phyloP scores from a whole-genome alignment of 2,113 vertebrate genomes.

The Thryonomys swinderianus region DNA sequence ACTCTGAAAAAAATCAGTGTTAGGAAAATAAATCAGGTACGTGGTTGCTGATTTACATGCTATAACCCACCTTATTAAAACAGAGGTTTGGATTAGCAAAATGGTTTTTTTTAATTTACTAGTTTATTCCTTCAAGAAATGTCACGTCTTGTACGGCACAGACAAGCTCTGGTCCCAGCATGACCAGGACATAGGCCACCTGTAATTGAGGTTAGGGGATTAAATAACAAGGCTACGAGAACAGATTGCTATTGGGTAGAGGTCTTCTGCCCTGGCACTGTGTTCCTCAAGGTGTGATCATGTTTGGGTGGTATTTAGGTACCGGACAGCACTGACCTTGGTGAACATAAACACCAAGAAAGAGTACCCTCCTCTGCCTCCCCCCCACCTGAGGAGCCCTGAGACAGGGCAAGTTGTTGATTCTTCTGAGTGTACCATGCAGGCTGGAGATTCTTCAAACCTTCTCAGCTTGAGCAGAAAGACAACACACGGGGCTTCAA shows the following conservation, averaged over 20 bases:
- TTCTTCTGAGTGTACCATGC: not conserved
- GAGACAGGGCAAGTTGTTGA: not conserved
- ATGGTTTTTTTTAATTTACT: slow-evolving; percentile 9
- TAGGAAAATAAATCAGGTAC: not conserved
- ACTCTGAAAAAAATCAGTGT: not conserved
- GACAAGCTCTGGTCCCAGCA: not conserved
- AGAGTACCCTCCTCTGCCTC: not conserved
- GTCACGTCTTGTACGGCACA: not conserved
- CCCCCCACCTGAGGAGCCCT: not conserved
- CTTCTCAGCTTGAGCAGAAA: slow-evolving; percentile 45
- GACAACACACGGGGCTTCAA: not conserved
- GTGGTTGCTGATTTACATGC: not conserved
- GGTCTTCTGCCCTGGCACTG: not conserved
- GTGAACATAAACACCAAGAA: not conserved
- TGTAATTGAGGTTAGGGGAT: slow-evolving; percentile 1
- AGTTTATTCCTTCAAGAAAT: not conserved
- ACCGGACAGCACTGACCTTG: not conserved
- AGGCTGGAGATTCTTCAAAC: not conserved
- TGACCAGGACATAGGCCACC: not conserved
- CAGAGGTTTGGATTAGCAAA: not conserved
- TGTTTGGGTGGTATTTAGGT: not conserved
- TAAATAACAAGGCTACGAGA: not conserved
- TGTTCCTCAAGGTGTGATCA: not conserved
- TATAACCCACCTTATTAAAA: not conserved
- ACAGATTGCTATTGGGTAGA: not conserved